Evolutionary conservation across 2,797 vertebrate genomes (phyloP).

Genomic region (Lacerta viridis): DNA sequence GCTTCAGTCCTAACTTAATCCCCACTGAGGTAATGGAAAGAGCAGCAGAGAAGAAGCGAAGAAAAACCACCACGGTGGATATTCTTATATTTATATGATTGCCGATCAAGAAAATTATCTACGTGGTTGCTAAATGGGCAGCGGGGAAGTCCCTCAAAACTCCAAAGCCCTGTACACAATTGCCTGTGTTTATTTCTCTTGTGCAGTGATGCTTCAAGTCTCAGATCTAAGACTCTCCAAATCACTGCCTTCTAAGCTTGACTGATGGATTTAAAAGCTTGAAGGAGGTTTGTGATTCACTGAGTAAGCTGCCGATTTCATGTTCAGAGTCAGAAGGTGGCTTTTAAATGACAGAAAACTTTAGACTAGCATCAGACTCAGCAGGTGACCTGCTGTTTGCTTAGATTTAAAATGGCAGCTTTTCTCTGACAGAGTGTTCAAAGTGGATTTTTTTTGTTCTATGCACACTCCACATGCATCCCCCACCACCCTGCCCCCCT

Average conservation of each 20-base stretch:
- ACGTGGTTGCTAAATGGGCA: not conserved
- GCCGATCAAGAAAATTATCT: not conserved
- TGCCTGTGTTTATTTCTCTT: constrained; percentile 82
- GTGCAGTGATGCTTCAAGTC: constrained; percentile 79
- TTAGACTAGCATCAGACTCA: constrained; percentile 75
- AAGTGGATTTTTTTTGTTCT: constrained; percentile 58
- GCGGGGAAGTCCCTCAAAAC: not conserved
- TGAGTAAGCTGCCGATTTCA: constrained; percentile 85
- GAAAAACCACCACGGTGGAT: not conserved
- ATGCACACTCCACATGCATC: constrained; percentile 59
- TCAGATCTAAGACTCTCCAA: constrained; percentile 82
- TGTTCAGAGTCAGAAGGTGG: constrained; percentile 80
- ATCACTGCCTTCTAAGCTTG: constrained; percentile 87
- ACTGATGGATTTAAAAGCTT: constrained; percentile 92
- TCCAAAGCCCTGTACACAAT: constrained; percentile 67
- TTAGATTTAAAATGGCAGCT: constrained; percentile 75
- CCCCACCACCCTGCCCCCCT: constrained; percentile 21
- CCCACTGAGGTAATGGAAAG: not conserved
- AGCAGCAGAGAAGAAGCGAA: not conserved
- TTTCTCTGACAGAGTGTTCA: constrained; percentile 73
- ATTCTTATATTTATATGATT: not conserved
- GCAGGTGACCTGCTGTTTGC: constrained; percentile 78
- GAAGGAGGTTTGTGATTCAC: constrained; percentile 87
- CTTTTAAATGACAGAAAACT: constrained; percentile 82
- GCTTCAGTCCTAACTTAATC: not conserved